Evolutionary conservation across 2,797 vertebrate species (phyloP).

Genomic region (Acanthurus tractus): DNA sequence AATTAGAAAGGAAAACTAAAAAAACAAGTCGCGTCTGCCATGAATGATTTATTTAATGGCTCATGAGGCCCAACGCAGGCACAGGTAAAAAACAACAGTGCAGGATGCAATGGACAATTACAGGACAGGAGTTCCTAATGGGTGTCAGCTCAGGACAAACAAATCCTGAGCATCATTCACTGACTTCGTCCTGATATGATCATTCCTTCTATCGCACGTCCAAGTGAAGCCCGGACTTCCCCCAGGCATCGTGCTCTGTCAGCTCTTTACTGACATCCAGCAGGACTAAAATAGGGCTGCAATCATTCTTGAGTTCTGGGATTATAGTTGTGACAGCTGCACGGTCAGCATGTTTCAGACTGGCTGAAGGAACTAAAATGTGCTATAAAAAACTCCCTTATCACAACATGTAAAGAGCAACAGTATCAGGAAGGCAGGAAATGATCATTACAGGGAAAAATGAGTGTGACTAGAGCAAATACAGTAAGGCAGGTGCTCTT

Average conservation of each 20-base stretch:
- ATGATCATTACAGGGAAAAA: not conserved
- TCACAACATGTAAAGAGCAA: conserved; percentile 17
- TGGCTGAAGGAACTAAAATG: conserved; percentile 11
- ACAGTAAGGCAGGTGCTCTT: conserved; percentile 7
- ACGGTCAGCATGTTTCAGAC: conserved; percentile 33
- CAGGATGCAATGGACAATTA: conserved; percentile 2
- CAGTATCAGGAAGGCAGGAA: conserved; percentile 26
- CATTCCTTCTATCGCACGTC: not conserved
- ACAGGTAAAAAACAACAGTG: conserved; percentile 18
- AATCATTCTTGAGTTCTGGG: conserved; percentile 26
- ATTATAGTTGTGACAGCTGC: conserved; percentile 34
- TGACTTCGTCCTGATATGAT: conserved; percentile 1
- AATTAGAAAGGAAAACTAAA: not conserved
- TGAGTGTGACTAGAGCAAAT: not conserved
- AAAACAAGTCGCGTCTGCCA: not conserved
- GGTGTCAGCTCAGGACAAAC: conserved; percentile 36
- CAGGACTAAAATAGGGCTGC: conserved; percentile 10
- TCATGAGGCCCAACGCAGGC: conserved; percentile 20
- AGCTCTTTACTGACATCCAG: conserved; percentile 29
- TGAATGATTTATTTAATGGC: conserved; percentile 51
- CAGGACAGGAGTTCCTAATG: not conserved
- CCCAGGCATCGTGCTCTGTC: conserved; percentile 1
- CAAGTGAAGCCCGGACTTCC: conserved; percentile 11
- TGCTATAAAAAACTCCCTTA: conserved; percentile 21
- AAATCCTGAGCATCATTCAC: conserved; percentile 30